Conservation (phyloP, 2,888 invertebrate species). For the Dioctria linearis region DNA sequence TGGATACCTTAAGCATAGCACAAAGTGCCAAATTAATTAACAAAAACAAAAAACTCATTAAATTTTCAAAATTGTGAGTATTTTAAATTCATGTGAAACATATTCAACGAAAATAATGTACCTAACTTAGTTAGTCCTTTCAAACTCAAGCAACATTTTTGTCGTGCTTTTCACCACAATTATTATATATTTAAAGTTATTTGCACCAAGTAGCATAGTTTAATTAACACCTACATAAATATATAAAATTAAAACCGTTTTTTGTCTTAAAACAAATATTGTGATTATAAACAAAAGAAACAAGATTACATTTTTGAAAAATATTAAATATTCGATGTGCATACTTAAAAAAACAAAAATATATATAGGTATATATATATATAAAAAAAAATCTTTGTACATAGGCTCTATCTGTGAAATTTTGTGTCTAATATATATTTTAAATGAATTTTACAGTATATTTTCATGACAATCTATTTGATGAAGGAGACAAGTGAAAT, state of each 20-base stretch:
- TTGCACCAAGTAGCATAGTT: constrained; percentile 32
- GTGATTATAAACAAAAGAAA: constrained; percentile 16
- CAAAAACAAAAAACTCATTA: neutral
- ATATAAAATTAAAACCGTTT: constrained; percentile 10
- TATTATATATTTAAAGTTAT: neutral
- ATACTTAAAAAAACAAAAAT: neutral
- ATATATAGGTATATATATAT: neutral
- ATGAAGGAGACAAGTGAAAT: constrained; percentile 18
- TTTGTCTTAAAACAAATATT: constrained; percentile 35
- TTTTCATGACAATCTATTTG: constrained; percentile 52
- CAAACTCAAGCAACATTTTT: constrained; percentile 5
- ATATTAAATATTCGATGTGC: constrained; percentile 46
- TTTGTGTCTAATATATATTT: constrained; percentile 40
- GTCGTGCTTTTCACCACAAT: constrained; percentile 39
- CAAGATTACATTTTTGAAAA: constrained; percentile 37
- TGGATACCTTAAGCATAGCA: neutral
- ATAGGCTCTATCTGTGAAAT: constrained; percentile 49
- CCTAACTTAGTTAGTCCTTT: constrained; percentile 36
- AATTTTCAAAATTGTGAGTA: constrained; percentile 11
- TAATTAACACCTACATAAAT: constrained; percentile 17
- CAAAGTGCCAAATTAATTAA: constrained; percentile 32
- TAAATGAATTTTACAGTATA: constrained; percentile 44
- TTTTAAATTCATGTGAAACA: constrained; percentile 35
- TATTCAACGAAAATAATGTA: constrained; percentile 19
- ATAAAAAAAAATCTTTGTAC: constrained; percentile 31